These are phyloP conservation scores for Octodon degus DNA, from an alignment of 2,113 vertebrate species.

Conservation along the genomic window DNA sequence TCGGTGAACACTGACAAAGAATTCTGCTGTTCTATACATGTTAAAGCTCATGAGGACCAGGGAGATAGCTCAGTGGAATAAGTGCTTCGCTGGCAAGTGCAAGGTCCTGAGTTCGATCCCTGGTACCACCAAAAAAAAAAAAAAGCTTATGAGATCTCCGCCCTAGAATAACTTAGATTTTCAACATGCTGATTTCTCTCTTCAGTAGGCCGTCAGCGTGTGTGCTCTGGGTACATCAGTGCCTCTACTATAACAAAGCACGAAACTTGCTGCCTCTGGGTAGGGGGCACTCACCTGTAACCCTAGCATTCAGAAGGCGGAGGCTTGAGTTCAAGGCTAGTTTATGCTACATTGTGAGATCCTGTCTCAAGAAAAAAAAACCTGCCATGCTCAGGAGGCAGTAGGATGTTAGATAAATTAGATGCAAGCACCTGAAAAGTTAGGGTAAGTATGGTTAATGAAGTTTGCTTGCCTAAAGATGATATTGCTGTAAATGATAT, in stretches of 20 bases:
- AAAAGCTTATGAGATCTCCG: not conserved
- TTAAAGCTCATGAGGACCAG: not conserved
- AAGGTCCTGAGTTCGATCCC: no score
- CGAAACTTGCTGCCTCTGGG: no score
- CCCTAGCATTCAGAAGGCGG: not conserved
- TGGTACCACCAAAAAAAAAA: no score
- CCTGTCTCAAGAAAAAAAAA: not conserved
- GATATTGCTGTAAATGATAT: no score
- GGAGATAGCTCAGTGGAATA: no score
- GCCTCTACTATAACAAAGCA: not conserved
- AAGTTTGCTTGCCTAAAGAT: not conserved
- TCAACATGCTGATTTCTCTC: not conserved
- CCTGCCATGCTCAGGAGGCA: no score
- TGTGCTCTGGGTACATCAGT: not conserved
- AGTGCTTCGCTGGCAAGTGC: no score
- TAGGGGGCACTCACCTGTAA: not conserved
- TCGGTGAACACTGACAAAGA: not conserved
- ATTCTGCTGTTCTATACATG: not conserved
- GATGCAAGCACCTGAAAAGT: not conserved
- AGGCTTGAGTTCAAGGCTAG: not conserved
- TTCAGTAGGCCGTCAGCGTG: rapidly evolving
- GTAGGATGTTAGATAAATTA: not conserved
- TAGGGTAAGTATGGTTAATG: not conserved
- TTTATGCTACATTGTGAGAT: not conserved
- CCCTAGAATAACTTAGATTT: not conserved